phyloP scores from a whole-genome alignment of 2,113 vertebrate species.

The Neogale vison region DNA sequence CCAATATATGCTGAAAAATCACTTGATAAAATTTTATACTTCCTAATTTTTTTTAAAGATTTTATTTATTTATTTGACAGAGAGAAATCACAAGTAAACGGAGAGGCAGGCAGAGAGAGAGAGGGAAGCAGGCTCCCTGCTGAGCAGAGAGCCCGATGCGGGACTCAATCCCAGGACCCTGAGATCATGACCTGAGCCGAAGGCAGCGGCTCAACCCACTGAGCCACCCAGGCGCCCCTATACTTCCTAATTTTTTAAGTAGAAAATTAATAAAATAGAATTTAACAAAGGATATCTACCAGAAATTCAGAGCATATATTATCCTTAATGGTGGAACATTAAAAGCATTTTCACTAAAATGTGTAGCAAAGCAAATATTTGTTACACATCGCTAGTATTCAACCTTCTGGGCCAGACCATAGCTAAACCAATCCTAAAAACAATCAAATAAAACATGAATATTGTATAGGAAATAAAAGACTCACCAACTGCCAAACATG shows the following conservation, averaged over 20 bases:
- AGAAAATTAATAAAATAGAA: neutral
- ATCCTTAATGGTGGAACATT: neutral
- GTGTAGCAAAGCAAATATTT: neutral
- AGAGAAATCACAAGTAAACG: no score
- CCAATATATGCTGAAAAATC: neutral
- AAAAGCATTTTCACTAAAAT: neutral
- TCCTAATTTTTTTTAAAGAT: neutral
- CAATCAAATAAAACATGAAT: neutral
- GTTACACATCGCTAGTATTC: neutral
- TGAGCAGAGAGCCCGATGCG: no score
- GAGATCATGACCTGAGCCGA: no score
- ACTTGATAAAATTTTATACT: neutral
- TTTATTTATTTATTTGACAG: no score
- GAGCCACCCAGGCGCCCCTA: no score
- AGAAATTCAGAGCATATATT: neutral
- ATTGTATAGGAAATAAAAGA: neutral
- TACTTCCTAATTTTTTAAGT: neutral
- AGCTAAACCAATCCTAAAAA: neutral
- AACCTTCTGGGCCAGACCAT: neutral
- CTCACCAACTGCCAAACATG: neutral
- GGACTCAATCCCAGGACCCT: no score
- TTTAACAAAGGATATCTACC: neutral
- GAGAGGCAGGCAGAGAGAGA: no score
- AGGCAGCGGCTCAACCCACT: no score
- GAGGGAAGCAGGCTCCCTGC: no score